phyloP scores from a whole-genome alignment of 2,113 vertebrate genomes.

The Tetraodon nigroviridis region DNA sequence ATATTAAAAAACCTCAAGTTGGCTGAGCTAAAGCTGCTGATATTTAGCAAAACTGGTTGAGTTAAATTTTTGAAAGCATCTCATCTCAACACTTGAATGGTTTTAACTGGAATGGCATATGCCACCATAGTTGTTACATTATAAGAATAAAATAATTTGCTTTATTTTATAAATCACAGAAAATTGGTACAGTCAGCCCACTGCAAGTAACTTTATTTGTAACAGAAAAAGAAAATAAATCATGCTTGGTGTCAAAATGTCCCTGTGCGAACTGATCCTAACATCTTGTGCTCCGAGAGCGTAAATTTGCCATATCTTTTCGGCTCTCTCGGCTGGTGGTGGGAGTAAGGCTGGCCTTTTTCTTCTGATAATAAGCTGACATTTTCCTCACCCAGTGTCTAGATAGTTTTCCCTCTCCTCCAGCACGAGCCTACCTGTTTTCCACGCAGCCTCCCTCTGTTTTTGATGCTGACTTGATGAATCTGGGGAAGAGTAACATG shows the following conservation, averaged over 20 bases:
- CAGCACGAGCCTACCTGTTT: constrained; percentile 23
- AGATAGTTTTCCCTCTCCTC: constrained; percentile 35
- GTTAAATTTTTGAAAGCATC: no score
- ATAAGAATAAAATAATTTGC: neutral
- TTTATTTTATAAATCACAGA: neutral
- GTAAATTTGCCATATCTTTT: constrained; percentile 21
- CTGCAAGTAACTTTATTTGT: neutral
- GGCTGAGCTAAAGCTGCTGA: neutral
- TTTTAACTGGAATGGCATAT: neutral
- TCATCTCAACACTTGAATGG: no score
- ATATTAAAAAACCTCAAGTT: no score
- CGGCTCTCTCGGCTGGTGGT: constrained; percentile 25
- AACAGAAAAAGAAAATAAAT: constrained; percentile 3
- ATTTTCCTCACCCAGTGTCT: constrained; percentile 50
- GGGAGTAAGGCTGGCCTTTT: constrained; percentile 35
- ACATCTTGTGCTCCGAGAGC: constrained; percentile 31
- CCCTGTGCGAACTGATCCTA: constrained; percentile 24
- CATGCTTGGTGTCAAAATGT: constrained; percentile 12
- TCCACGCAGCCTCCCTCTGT: constrained; percentile 14
- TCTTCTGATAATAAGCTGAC: constrained; percentile 59
- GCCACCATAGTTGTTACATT: neutral
- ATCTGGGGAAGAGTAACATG: constrained; percentile 33
- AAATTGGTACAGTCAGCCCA: neutral
- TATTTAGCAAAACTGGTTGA: neutral
- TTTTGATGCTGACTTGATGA: constrained; percentile 17